Percentiles rank a stretch among this genome's conserved stretches.
Evolutionary conservation across 35 echinoderm and acorn worm species (phyloP).

Genomic region (Eucidaris tribuloides): DNA sequence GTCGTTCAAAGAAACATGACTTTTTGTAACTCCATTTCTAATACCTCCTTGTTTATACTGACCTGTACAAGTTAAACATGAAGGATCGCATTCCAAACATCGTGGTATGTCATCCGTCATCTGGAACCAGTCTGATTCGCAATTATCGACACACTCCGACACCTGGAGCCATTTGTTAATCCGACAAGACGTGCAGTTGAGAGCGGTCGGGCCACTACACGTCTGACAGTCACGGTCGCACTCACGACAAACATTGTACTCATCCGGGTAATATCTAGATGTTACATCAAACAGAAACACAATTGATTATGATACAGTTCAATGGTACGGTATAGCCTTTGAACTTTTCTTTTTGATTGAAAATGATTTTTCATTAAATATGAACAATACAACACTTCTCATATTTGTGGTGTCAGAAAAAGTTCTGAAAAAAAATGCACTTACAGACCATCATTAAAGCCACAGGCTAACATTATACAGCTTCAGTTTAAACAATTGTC

Average conservation of each 20-base stretch:
- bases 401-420: neutral
- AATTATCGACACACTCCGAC: neutral
- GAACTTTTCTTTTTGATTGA: neutral
- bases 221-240: slow-evolving; percentile 21
- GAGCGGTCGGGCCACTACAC: neutral
- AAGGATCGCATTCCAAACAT: slow-evolving; percentile 18
- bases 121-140: neutral
- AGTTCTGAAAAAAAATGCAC: neutral
- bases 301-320: neutral
- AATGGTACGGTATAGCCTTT: neutral
- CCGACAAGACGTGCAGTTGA: slow-evolving; percentile 19
- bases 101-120: neutral
- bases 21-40: neutral
- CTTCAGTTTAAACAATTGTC: neutral
- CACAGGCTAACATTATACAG: neutral
- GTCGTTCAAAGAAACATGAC: neutral
- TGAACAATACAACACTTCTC: neutral
- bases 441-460: neutral
- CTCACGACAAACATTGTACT: neutral
- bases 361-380: neutral
- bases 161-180: neutral
- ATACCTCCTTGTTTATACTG: too few species aligned
- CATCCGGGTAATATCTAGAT: slow-evolving; percentile 30
- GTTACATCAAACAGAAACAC: neutral
- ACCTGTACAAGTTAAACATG: slow-evolving; percentile 38